Evolutionary conservation across 1,140 invertebrate genomes (phyloP).

Genomic region (Hirudo medicinalis): DNA sequence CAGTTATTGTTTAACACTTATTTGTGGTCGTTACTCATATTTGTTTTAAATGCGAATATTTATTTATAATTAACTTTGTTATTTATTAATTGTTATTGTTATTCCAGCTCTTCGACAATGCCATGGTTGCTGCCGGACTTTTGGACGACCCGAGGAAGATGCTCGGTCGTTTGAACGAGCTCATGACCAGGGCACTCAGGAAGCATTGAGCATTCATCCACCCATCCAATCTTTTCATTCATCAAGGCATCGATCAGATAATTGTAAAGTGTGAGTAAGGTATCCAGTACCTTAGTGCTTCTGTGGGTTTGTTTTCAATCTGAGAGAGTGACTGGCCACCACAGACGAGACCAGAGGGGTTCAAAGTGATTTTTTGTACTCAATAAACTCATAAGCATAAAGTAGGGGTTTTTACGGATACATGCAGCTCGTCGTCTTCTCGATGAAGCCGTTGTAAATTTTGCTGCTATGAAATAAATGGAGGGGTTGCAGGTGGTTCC

Average conservation of each 20-base stretch:
- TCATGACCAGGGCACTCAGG: conserved; percentile 68
- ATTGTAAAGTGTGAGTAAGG: too few relatives aligned
- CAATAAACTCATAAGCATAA: too few relatives aligned
- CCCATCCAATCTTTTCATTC: neutral
- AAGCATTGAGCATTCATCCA: conserved; percentile 23
- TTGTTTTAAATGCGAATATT: neutral
- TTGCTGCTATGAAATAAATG: too few relatives aligned
- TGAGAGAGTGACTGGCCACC: too few relatives aligned
- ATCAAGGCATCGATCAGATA: neutral
- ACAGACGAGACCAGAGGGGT: too few relatives aligned
- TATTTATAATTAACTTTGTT: neutral
- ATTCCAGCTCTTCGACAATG: conserved; percentile 71
- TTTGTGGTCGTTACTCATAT: neutral
- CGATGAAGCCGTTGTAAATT: too few relatives aligned
- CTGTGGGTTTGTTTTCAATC: too few relatives aligned
- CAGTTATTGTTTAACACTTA: neutral
- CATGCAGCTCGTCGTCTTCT: too few relatives aligned
- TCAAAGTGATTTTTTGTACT: too few relatives aligned
- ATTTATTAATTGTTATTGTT: conserved; percentile 16
- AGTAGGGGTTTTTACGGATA: too few relatives aligned
- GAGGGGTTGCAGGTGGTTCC: too few relatives aligned
- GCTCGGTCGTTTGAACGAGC: conserved; percentile 68
- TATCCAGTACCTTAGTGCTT: too few relatives aligned
- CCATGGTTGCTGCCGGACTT: conserved; percentile 86
- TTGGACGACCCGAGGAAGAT: conserved; percentile 76